phyloP scores from a whole-genome alignment of 2,113 vertebrate genomes.

The Jacana jacana region DNA sequence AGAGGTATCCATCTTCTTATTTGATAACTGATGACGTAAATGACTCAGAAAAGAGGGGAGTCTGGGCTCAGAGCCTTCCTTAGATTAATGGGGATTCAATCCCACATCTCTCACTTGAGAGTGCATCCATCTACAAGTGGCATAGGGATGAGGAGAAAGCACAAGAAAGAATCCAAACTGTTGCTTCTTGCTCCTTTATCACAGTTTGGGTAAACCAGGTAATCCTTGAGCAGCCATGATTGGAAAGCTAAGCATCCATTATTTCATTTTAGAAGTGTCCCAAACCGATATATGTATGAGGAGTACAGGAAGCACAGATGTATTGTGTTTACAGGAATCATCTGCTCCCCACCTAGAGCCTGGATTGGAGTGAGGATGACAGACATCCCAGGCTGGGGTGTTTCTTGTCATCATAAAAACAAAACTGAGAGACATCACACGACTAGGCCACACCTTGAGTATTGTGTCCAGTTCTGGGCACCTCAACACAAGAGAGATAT shows the following conservation, averaged over 20 bases:
- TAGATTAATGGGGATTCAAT: background rate
- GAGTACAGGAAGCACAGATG: background rate
- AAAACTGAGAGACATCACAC: fast-evolving
- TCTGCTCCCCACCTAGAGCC: background rate
- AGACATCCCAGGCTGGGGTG: too few relatives aligned
- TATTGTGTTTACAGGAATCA: background rate
- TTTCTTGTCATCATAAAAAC: background rate
- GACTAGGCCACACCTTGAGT: too few relatives aligned
- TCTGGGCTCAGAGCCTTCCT: background rate
- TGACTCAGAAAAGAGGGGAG: background rate
- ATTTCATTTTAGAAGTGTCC: background rate
- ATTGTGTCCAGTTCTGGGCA: too few relatives aligned
- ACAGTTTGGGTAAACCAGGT: background rate
- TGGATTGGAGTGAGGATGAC: background rate
- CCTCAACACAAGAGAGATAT: too few relatives aligned
- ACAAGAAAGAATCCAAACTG: background rate
- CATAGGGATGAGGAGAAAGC: background rate
- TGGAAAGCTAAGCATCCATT: background rate
- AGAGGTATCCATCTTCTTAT: background rate
- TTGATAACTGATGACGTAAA: background rate
- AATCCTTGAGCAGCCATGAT: background rate
- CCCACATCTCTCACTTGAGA: background rate
- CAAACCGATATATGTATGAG: background rate
- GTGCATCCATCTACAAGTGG: background rate
- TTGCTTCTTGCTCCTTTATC: background rate